Evolutionary conservation across 2,113 vertebrate genomes (phyloP).

Genomic region (Syrmaticus mikado): DNA sequence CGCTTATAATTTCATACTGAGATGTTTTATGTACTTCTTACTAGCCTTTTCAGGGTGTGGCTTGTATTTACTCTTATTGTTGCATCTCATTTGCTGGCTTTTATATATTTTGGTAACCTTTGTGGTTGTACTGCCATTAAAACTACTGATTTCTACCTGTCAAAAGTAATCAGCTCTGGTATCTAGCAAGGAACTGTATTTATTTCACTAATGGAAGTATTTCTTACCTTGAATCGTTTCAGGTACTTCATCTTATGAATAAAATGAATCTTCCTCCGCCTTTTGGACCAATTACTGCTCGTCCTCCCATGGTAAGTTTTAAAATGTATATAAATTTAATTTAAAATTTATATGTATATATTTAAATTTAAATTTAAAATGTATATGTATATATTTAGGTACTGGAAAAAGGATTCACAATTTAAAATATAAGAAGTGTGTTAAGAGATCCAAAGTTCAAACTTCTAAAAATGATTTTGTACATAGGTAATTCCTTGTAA

Average conservation of each 20-base stretch:
- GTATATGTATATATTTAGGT: no score
- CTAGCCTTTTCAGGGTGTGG: neutral
- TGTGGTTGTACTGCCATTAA: neutral
- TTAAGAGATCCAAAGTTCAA: neutral
- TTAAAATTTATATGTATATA: no score
- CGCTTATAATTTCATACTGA: neutral
- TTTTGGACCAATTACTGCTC: constrained; percentile 90
- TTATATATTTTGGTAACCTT: neutral
- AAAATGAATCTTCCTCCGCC: constrained; percentile 98
- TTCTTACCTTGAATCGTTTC: constrained; percentile 44
- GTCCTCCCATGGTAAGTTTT: constrained; percentile 89
- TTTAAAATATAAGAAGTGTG: neutral
- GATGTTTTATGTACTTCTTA: neutral
- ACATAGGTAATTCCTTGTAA: neutral
- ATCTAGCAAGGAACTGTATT: neutral
- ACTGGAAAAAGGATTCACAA: neutral
- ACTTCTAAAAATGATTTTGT: neutral
- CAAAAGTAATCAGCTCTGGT: accelerated
- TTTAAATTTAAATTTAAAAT: no score
- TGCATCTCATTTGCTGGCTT: neutral
- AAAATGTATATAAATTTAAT: no score
- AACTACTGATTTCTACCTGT: neutral
- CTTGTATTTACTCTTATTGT: neutral
- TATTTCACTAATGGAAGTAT: neutral
- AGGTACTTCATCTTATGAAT: constrained; percentile 99